Conservation (phyloP, 2,797 vertebrate species). For the Artibeus lituratus region DNA sequence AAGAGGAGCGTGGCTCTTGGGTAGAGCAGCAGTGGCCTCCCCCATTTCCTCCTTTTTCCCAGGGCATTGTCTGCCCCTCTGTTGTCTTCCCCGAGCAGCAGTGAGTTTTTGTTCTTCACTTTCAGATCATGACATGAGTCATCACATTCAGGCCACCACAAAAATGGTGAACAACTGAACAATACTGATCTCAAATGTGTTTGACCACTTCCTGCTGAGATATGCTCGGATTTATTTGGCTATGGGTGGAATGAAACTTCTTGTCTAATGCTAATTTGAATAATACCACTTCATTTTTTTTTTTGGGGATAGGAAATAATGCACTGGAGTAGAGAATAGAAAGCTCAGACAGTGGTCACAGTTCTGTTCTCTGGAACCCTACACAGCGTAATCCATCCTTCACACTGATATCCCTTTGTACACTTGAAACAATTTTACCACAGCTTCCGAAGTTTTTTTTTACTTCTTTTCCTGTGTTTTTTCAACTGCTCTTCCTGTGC, state of each 20-base stretch:
- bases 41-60: background rate
- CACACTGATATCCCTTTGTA: background rate
- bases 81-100: background rate
- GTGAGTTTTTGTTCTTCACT: background rate
- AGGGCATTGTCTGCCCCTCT: background rate
- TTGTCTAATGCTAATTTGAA: background rate
- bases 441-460: background rate
- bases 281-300: background rate
- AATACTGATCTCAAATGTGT: background rate
- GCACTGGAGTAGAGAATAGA: background rate
- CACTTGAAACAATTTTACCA: background rate
- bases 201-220: conserved; percentile 1
- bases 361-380: background rate
- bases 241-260: background rate
- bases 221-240: background rate
- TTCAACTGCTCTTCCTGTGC: background rate
- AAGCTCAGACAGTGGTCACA: background rate
- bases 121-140: conserved; percentile 27
- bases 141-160: background rate
- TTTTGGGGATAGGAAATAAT: background rate
- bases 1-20: background rate
- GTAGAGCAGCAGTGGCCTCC: background rate
- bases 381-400: background rate
- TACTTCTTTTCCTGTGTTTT: background rate
- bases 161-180: conserved; percentile 11